These are phyloP conservation scores for Emmelina monodactyla DNA, from an alignment of 2,888 invertebrate genomes.

Conservation along the genomic window DNA sequence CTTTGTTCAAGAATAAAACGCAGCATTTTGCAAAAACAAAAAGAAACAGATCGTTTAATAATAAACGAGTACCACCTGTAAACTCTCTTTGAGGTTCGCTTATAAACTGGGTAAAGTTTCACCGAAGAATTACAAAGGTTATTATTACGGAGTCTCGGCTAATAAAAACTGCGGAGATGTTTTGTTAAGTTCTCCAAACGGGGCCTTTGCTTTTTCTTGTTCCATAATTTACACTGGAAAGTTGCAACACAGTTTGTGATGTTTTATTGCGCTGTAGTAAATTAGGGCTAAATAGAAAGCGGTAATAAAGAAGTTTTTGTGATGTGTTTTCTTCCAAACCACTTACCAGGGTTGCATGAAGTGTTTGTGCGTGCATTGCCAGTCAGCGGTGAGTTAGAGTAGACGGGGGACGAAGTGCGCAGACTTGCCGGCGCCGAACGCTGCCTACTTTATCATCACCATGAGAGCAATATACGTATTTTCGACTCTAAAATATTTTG, in stretches of 20 bases:
- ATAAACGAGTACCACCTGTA: conserved; percentile 26
- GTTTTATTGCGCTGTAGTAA: conserved; percentile 16
- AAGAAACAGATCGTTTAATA: conserved; percentile 25
- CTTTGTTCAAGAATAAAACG: no score
- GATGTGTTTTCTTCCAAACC: conserved; percentile 67
- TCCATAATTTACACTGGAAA: background rate
- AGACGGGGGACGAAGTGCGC: conserved; percentile 60
- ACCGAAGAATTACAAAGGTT: conserved; percentile 41
- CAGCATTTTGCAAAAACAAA: background rate
- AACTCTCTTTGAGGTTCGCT: conserved; percentile 28
- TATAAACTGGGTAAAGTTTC: conserved; percentile 32
- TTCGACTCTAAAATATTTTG: no score
- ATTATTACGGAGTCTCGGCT: conserved; percentile 33
- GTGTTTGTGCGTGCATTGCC: conserved; percentile 67
- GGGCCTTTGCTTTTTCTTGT: background rate
- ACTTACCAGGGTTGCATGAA: conserved; percentile 65
- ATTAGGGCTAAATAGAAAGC: conserved; percentile 55
- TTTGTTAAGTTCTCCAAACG: conserved; percentile 29
- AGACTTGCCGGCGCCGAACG: conserved; percentile 51
- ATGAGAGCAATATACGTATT: no score
- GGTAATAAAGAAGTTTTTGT: conserved; percentile 62
- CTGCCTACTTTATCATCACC: conserved; percentile 9
- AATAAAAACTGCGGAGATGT: conserved; percentile 31
- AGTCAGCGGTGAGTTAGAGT: conserved; percentile 61
- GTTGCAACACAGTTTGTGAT: conserved; percentile 2